phyloP scores from a whole-genome alignment of 2,797 vertebrate genomes.

The Crocodylus rhombifer region DNA sequence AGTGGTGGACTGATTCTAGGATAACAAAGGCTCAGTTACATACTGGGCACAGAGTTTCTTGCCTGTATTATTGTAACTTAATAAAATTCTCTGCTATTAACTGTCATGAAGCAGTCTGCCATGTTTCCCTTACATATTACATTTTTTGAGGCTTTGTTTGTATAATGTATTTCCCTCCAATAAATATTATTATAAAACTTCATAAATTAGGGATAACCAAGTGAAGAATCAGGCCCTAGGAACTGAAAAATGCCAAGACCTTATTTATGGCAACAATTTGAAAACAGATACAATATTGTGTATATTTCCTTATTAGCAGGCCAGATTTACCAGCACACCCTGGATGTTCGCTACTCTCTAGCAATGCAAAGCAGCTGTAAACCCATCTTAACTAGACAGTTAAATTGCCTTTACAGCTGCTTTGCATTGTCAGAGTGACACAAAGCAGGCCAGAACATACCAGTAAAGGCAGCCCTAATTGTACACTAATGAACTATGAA shows the following conservation, averaged over 20 bases:
- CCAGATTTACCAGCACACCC: constrained; percentile 27
- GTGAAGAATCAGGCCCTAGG: not conserved
- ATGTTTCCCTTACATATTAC: not conserved
- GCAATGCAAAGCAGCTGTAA: constrained; percentile 57
- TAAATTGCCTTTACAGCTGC: constrained; percentile 67
- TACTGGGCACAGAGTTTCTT: no score
- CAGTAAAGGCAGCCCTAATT: constrained; percentile 46
- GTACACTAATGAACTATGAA: constrained; percentile 69
- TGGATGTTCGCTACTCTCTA: not conserved
- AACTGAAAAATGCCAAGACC: constrained; percentile 5
- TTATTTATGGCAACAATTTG: constrained; percentile 12
- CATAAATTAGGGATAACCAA: not conserved
- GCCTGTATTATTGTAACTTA: no score
- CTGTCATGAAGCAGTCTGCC: no score
- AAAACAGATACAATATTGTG: constrained; percentile 45
- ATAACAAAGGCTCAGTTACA: no score
- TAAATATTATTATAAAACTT: constrained; percentile 30
- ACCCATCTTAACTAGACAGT: constrained; percentile 58
- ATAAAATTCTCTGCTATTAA: no score
- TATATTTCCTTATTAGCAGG: not conserved
- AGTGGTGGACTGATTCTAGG: no score
- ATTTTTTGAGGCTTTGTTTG: constrained; percentile 25
- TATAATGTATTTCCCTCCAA: not conserved
- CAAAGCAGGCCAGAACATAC: constrained; percentile 46
- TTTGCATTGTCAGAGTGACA: constrained; percentile 59